Evolutionary conservation across 2,797 vertebrate genomes (phyloP).

Genomic region (Vireo griseus): DNA sequence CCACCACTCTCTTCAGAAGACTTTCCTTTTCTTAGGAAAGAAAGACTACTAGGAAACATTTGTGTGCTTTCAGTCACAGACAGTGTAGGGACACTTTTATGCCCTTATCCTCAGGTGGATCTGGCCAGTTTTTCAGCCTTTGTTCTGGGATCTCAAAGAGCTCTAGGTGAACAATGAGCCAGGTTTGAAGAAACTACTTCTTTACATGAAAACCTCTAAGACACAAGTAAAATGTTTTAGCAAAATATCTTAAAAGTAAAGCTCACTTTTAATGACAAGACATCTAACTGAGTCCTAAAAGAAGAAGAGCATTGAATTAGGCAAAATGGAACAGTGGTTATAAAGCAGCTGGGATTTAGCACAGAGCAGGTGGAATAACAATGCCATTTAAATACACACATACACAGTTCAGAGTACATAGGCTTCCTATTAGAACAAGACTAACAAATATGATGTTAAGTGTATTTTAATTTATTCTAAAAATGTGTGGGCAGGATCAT

Average conservation of each 20-base stretch:
- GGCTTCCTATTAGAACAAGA: constrained; percentile 44
- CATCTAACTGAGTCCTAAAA: not conserved
- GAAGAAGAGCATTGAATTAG: not conserved
- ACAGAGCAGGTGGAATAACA: constrained; percentile 31
- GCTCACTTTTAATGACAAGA: not conserved
- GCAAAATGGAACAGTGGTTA: not conserved
- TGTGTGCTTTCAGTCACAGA: not conserved
- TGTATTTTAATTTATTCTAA: constrained; percentile 63
- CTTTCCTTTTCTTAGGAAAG: not conserved
- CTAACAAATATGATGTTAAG: constrained; percentile 54
- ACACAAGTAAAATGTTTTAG: not conserved
- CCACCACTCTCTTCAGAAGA: not conserved
- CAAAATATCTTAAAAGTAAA: not conserved
- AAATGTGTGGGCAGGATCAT: constrained; percentile 53
- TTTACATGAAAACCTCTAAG: not conserved
- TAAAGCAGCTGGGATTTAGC: not conserved
- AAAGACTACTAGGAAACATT: not conserved
- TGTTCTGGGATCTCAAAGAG: not conserved
- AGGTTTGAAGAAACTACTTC: not conserved
- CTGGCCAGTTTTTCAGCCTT: not conserved
- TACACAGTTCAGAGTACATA: not conserved
- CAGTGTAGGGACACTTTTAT: not conserved
- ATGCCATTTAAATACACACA: not conserved
- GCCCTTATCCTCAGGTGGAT: not conserved
- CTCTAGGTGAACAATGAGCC: not conserved